Evolutionary conservation across 2,113 vertebrate species (phyloP).

Genomic region (Psophia crepitans): DNA sequence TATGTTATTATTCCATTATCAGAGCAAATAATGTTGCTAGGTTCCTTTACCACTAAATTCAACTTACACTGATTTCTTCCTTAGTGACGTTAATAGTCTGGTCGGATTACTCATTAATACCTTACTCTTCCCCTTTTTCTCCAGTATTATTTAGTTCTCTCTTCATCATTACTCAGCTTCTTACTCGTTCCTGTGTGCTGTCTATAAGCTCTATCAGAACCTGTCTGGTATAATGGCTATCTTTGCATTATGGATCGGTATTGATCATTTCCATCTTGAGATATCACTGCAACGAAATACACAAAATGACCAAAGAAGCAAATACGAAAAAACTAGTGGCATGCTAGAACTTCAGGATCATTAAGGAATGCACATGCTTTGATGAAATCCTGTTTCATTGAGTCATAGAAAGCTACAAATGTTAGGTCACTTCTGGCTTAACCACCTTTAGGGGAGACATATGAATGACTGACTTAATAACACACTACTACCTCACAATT

Average conservation of each 20-base stretch:
- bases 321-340: neutral
- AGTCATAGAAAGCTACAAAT: neutral
- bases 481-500: neutral
- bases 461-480: neutral
- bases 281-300: neutral
- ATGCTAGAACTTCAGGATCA: neutral
- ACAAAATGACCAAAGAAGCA: neutral
- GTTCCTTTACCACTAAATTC: neutral
- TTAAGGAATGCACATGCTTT: neutral
- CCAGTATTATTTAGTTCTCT: neutral
- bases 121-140: neutral
- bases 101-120: neutral
- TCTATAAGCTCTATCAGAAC: neutral
- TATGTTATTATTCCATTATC: constrained; percentile 10
- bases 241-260: neutral
- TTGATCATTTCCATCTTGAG: neutral
- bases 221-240: neutral
- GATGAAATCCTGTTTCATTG: neutral
- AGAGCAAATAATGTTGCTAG: neutral
- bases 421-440: neutral
- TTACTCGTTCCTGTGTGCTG: neutral
- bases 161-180: neutral
- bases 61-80: neutral
- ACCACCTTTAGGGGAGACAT: fast-evolving
- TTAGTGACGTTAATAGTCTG: neutral